Conservation (phyloP, 2,888 invertebrate species). For the Heteromurus nitidus region DNA sequence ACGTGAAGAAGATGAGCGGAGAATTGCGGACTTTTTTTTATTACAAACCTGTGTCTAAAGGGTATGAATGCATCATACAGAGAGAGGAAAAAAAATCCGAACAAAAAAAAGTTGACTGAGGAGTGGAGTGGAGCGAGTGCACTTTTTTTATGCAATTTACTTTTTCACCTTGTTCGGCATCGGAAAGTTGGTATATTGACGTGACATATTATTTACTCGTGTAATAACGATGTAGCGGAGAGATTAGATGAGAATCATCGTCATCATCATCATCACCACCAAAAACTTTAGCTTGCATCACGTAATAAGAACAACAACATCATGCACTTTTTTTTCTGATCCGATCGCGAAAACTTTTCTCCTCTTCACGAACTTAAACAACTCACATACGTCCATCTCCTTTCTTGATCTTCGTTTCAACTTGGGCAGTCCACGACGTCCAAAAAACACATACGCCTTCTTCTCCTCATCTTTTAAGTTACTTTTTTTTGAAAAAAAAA, state of each 20-base stretch:
- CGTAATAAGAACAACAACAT: constrained; percentile 59
- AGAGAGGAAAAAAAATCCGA: constrained; percentile 13
- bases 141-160: not conserved
- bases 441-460: too few species aligned
- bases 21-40: too few species aligned
- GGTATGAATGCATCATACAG: constrained; percentile 4
- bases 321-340: too few species aligned
- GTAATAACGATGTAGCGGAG: constrained; percentile 46
- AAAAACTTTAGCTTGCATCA: constrained; percentile 35
- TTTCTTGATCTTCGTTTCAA: too few species aligned
- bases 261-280: constrained; percentile 17
- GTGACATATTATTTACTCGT: constrained; percentile 62
- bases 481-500: too few species aligned
- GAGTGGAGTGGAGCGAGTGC: not conserved
- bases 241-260: constrained; percentile 32
- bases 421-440: too few species aligned
- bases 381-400: too few species aligned
- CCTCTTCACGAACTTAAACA: too few species aligned
- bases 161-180: not conserved
- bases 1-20: not conserved
- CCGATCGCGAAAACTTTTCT: too few species aligned
- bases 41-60: constrained; percentile 41
- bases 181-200: constrained; percentile 28
- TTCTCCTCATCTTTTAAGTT: too few species aligned
- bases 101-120: not conserved